Conservation (phyloP, 2,888 invertebrate species). For the Parascotia fuliginaria region DNA sequence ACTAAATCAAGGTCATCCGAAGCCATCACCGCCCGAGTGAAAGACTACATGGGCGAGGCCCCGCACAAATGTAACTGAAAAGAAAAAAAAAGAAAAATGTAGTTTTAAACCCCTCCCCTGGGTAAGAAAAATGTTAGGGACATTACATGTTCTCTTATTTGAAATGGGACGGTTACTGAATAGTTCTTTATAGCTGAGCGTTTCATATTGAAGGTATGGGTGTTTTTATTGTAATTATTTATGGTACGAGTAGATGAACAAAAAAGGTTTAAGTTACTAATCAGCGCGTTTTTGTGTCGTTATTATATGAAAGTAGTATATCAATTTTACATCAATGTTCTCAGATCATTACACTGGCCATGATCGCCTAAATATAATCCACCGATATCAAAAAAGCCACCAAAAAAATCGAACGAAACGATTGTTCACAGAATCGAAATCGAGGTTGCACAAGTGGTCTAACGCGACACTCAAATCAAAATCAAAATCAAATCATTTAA, state of each 20-base stretch:
- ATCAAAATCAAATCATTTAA: too few species aligned
- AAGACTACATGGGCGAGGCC: constrained; percentile 63
- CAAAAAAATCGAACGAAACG: constrained; percentile 9
- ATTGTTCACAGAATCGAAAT: constrained; percentile 35
- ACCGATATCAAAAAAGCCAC: constrained; percentile 17
- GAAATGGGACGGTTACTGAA: constrained; percentile 49
- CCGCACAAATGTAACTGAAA: constrained; percentile 80
- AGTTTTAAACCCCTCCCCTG: constrained; percentile 52
- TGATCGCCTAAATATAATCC: too few species aligned
- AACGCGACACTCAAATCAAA: constrained; percentile 27
- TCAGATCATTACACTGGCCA: constrained; percentile 43
- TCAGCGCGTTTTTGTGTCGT: constrained; percentile 51
- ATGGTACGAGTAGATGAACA: too few species aligned
- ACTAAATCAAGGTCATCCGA: constrained; percentile 75
- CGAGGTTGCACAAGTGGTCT: constrained; percentile 38
- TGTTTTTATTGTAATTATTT: constrained; percentile 54
- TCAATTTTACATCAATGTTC: constrained; percentile 47
- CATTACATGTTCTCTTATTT: constrained; percentile 35
- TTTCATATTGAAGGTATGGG: constrained; percentile 48
- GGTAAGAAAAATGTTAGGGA: constrained; percentile 45
- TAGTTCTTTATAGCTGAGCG: constrained; percentile 46
- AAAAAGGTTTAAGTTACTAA: constrained; percentile 49
- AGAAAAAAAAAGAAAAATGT: constrained; percentile 80
- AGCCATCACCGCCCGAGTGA: constrained; percentile 74
- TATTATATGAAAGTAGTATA: constrained; percentile 60